Evolutionary conservation across 1,140 invertebrate species (phyloP), one percentile per base, ranked within the genome.

Genomic region (Popillia japonica): DNA sequence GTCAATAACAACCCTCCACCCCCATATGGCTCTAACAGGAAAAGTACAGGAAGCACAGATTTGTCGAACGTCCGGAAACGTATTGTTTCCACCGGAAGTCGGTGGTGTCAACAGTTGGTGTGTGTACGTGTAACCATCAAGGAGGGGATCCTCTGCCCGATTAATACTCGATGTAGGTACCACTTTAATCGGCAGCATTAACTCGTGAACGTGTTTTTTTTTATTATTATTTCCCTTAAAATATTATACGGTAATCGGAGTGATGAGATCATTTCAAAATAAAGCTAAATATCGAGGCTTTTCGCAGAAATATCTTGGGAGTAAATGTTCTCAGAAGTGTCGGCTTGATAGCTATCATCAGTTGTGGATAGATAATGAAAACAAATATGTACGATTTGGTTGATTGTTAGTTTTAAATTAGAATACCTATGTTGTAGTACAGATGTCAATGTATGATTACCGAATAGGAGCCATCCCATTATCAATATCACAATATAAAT

Each of bases 91-190:
- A 68, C 78, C 78, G 80, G 80, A 81, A 81, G 72, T 41, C 72
- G 22, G 59, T 34, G 73, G 80, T 78, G 78, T 81, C 80, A 81
- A 81, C 80, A 81, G 80, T 81, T 79, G 80, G 80, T 72, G 61
- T 75, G 78, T 78, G 78, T 72, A 41, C 72, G 73, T 76, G 27
- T 40, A 55, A 17, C 42, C 77, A 77, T 78, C 77, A 79, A 74
- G 78, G 64, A 61, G 75, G 78, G 77, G 48, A 55, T n/a, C 14
- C 14, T 14, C 6, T 55, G 14, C 7, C 17, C 11, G 4, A 48
- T 48, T 64, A 42, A 34, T 59, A 72, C 55, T 41, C 23, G 41
- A 78, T 55, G 41, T 68, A 48, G 42, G 68, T n/a, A 40, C 77
- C 44, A 40, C 40, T 55, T 42, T 42, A 64, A 55, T 27, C 34